phyloP scores from a whole-genome alignment of 2,113 vertebrate genomes.

The Petrocephalus microphthalmus region DNA sequence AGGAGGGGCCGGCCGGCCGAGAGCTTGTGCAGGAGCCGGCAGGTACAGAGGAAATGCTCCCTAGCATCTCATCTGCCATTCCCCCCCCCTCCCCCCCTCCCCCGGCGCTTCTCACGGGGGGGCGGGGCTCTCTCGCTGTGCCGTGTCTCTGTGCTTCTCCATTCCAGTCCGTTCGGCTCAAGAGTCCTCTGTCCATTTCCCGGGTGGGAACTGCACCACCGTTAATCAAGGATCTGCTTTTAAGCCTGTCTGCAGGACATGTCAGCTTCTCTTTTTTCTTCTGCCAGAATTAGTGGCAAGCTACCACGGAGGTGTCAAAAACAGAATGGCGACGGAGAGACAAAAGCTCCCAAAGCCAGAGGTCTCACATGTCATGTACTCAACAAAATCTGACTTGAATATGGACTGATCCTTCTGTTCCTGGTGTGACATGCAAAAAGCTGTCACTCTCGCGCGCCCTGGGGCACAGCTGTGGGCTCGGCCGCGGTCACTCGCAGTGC shows the following conservation, averaged over 20 bases:
- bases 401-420: neutral
- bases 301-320: too few species aligned
- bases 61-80: neutral
- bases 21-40: slow-evolving; percentile 46
- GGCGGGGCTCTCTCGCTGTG: neutral
- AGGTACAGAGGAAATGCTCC: slow-evolving; percentile 60
- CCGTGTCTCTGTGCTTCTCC: slow-evolving; percentile 4
- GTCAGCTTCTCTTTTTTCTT: neutral
- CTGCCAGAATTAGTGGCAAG: neutral
- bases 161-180: neutral
- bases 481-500: neutral
- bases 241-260: neutral
- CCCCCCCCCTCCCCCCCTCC: neutral
- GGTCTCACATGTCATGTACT: neutral
- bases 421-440: neutral
- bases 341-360: too few species aligned
- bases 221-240: neutral
- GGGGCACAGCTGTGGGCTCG: neutral
- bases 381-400: neutral
- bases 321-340: too few species aligned
- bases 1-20: slow-evolving; percentile 9
- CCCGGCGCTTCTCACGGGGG: neutral
- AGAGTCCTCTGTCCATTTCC: neutral
- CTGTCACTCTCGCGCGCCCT: neutral
- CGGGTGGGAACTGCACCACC: neutral